These are phyloP conservation scores for Busseola fusca DNA, from an alignment of 2,888 invertebrate genomes.

Conservation along the genomic window DNA sequence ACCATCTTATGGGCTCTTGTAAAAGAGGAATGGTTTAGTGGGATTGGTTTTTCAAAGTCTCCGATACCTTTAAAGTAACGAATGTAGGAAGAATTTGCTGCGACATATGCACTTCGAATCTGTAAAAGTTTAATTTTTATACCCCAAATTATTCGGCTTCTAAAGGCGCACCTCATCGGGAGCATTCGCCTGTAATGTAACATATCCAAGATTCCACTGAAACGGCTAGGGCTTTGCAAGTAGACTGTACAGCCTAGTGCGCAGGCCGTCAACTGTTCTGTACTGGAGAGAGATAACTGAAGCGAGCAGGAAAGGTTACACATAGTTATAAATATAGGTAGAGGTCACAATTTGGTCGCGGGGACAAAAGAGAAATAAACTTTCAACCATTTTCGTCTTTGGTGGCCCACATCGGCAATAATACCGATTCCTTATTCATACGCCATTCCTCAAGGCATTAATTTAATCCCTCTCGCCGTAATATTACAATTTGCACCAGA, in stretches of 20 bases:
- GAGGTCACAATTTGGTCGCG: too few relatives aligned
- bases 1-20: constrained; percentile 3
- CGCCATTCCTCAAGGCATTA: neutral
- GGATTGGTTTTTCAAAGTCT: too few relatives aligned
- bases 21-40: neutral
- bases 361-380: neutral
- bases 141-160: neutral
- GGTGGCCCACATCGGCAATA: constrained; percentile 12
- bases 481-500: constrained; percentile 34
- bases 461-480: constrained; percentile 1
- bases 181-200: too few relatives aligned
- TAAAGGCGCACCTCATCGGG: neutral
- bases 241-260: too few relatives aligned
- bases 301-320: too few relatives aligned
- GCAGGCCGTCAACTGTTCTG: too few relatives aligned
- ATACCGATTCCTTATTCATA: constrained; percentile 11
- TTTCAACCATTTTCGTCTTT: neutral
- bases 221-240: too few relatives aligned
- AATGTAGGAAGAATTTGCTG: neutral
- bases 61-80: neutral
- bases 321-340: too few relatives aligned
- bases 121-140: neutral
- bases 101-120: neutral
- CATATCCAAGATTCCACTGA: too few relatives aligned
- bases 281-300: too few relatives aligned